phyloP scores from a whole-genome alignment of 2,113 vertebrate species.

The Rhinogobius similis region DNA sequence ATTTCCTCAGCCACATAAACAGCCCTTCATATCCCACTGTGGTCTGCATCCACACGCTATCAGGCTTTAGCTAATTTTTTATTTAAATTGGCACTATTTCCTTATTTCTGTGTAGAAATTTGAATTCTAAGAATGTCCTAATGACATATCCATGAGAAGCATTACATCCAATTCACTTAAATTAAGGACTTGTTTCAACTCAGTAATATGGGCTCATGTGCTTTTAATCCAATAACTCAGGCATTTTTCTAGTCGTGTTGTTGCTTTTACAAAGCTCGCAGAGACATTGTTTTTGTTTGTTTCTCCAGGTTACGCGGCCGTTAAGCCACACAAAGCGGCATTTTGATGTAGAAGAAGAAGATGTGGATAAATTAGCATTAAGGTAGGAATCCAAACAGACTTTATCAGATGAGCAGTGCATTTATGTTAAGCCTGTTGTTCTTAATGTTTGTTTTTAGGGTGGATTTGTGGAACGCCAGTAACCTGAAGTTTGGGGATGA shows the following conservation, averaged over 20 bases:
- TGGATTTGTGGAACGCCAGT: conserved; percentile 97
- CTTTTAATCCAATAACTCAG: neutral
- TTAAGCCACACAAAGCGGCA: conserved; percentile 94
- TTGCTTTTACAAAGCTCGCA: neutral
- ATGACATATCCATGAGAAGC: conserved; percentile 5
- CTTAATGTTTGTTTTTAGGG: conserved; percentile 72
- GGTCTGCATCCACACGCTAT: conserved; percentile 17
- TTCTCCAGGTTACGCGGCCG: conserved; percentile 87
- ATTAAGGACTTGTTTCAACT: neutral
- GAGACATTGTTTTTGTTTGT: neutral
- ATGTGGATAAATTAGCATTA: conserved; percentile 95
- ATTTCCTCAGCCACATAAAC: conserved; percentile 49
- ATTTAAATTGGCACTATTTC: conserved; percentile 6
- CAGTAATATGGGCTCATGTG: conserved; percentile 6
- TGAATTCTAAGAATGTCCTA: conserved; percentile 1
- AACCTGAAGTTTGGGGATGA: conserved; percentile 98
- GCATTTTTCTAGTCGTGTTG: neutral
- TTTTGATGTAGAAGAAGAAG: conserved; percentile 97
- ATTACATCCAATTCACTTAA: neutral
- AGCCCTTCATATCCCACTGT: conserved; percentile 15
- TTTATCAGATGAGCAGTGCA: neutral
- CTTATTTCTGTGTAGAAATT: neutral
- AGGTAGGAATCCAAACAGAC: conserved; percentile 77
- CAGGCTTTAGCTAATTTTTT: conserved; percentile 17
- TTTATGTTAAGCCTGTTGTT: neutral